Evolutionary conservation across 2,888 invertebrate species (phyloP).

Genomic region (Acleris literana): DNA sequence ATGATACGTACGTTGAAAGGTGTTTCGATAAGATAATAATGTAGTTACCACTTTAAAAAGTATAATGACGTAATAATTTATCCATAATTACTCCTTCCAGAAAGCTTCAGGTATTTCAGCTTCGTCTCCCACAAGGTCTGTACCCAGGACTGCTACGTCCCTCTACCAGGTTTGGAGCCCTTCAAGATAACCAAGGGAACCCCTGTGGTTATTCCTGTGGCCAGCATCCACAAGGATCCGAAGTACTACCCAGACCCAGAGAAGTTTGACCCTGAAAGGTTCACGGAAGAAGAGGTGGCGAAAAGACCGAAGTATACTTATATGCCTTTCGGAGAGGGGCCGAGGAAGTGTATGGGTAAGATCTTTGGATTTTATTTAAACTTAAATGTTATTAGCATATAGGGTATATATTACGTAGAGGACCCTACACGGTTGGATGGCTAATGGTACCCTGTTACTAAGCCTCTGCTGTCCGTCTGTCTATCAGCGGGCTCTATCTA

Average conservation of each 20-base stretch:
- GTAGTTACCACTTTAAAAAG: no score
- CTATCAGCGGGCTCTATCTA: no score
- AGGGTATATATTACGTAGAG: no score
- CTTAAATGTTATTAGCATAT: no score
- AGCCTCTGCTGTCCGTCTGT: no score
- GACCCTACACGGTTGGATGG: neutral
- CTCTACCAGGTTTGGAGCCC: conserved; percentile 32
- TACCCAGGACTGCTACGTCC: conserved; percentile 43
- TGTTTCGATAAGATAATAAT: no score
- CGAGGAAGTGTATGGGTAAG: conserved; percentile 62
- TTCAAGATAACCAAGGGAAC: conserved; percentile 39
- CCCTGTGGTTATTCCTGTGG: conserved; percentile 57
- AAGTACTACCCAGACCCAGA: conserved; percentile 75
- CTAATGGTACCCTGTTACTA: no score
- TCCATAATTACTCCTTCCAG: conserved; percentile 41
- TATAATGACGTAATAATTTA: no score
- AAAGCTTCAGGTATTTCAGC: conserved; percentile 50
- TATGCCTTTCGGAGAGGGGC: conserved; percentile 67
- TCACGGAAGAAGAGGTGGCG: conserved; percentile 57
- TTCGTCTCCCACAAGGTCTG: conserved; percentile 49
- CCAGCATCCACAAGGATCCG: conserved; percentile 71
- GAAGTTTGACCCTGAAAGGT: conserved; percentile 79
- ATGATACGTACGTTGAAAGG: no score
- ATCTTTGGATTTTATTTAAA: neutral
- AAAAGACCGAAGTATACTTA: conserved; percentile 51